A percentile compares a stretch with the other conserved stretches of the same genome.
Conservation (phyloP, 2,888 invertebrate genomes). For the Acleris laterana region DNA sequence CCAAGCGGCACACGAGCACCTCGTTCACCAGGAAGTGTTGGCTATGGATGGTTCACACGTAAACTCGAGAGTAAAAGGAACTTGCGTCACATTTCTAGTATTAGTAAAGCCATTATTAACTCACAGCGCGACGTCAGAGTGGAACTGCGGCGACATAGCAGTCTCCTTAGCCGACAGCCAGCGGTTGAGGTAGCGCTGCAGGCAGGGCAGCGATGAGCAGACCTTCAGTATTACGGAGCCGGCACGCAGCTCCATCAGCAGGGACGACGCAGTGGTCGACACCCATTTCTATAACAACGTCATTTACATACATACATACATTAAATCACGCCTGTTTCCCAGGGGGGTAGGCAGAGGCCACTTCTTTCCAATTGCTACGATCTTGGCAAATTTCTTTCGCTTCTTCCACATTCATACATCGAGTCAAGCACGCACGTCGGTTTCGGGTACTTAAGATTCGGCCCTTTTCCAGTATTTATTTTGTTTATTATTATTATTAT, state of each 20-base stretch:
- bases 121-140: conserved; percentile 86
- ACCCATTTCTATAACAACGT: conserved; percentile 87
- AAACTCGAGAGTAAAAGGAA: too few relatives aligned
- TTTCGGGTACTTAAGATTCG: too few relatives aligned
- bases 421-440: too few relatives aligned
- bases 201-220: conserved; percentile 90
- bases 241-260: conserved; percentile 92
- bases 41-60: conserved; percentile 64
- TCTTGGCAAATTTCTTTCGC: too few relatives aligned
- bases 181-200: conserved; percentile 79
- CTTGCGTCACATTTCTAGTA: too few relatives aligned
- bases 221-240: conserved; percentile 92
- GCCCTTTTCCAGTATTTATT: too few relatives aligned
- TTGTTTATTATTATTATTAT: too few relatives aligned
- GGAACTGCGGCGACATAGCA: conserved; percentile 88
- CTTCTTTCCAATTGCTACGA: too few relatives aligned
- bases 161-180: conserved; percentile 87
- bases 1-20: conserved; percentile 92
- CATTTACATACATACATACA: too few relatives aligned
- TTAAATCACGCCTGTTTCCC: too few relatives aligned
- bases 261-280: conserved; percentile 89
- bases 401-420: too few relatives aligned
- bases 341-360: too few relatives aligned
- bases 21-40: conserved; percentile 93
- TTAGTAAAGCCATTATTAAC: conserved; percentile 37